A percentile compares a stretch with the other conserved stretches of the same genome.
Evolutionary conservation across 37 sponge, comb jelly and placozoan genomes (phyloP).

Genomic region (Tethya wilhelma): DNA sequence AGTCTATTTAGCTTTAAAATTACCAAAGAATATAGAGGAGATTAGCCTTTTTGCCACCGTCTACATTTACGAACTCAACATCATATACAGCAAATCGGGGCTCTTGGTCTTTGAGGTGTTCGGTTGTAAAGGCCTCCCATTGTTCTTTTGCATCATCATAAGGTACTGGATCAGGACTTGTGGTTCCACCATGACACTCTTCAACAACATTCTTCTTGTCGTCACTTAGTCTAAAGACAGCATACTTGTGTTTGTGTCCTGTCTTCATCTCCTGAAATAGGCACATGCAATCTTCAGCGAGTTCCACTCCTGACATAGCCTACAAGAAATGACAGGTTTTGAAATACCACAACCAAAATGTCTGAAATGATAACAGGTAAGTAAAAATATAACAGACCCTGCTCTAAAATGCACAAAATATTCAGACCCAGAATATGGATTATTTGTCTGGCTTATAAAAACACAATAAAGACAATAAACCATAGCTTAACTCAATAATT

Average conservation of each 20-base stretch:
- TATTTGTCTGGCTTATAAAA: too few species aligned
- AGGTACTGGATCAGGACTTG: conserved; percentile 15
- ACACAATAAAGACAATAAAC: too few species aligned
- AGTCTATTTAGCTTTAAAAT: too few species aligned
- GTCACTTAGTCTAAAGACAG: conserved; percentile 59
- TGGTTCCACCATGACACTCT: too few species aligned
- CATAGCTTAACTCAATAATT: too few species aligned
- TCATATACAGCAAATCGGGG: conserved; percentile 76
- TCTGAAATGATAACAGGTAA: conserved; percentile 4
- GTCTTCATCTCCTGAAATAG: conserved; percentile 68
- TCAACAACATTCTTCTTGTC: conserved; percentile 65
- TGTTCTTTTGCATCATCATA: conserved; percentile 39
- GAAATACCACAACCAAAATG: background rate
- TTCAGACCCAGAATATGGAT: too few species aligned
- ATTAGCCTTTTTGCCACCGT: conserved; percentile 54
- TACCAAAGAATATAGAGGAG: conserved; percentile 80
- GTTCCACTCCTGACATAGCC: conserved; percentile 79
- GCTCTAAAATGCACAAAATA: too few species aligned
- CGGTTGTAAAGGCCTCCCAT: conserved; percentile 25
- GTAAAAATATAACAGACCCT: background rate
- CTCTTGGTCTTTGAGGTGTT: conserved; percentile 35
- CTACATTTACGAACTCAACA: conserved; percentile 62
- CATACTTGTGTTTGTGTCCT: conserved; percentile 56
- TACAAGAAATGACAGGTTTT: background rate
- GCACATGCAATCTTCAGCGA: conserved; percentile 24